Conservation (phyloP, 2,888 invertebrate species). For the Agrilus mali region DNA sequence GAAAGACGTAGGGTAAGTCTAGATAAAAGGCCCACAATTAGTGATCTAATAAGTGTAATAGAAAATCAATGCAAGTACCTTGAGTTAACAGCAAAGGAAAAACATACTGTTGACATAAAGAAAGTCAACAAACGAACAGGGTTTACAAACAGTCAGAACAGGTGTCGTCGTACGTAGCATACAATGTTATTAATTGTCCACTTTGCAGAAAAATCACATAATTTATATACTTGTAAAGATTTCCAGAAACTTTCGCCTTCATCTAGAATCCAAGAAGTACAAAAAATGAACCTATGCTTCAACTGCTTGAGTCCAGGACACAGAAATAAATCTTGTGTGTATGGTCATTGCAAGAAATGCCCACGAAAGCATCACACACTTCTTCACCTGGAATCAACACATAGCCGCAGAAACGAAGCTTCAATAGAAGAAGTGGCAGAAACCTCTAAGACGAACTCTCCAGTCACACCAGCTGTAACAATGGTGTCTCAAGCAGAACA, state of each 20-base stretch:
- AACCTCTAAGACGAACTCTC: too few relatives aligned
- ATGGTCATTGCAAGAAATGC: constrained; percentile 1
- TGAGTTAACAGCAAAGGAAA: neutral
- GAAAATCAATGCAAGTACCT: neutral
- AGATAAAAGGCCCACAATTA: neutral
- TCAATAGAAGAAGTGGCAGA: neutral
- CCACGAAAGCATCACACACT: constrained; percentile 2
- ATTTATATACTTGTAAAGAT: neutral
- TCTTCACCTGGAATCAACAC: constrained; percentile 1
- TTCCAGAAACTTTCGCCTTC: neutral
- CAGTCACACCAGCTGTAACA: too few relatives aligned
- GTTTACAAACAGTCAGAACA: too few relatives aligned
- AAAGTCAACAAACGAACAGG: too few relatives aligned
- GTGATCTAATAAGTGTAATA: neutral
- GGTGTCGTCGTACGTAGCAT: too few relatives aligned
- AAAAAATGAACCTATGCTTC: neutral
- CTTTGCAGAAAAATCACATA: too few relatives aligned
- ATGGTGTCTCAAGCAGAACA: too few relatives aligned
- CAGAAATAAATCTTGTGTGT: neutral
- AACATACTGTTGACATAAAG: too few relatives aligned
- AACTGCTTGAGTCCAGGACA: constrained; percentile 3
- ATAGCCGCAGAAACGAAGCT: neutral
- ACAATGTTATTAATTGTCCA: too few relatives aligned
- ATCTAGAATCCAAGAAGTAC: constrained; percentile 1
- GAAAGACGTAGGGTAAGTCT: neutral